Percentiles rank a stretch among this genome's conserved stretches.
phyloP scores from a whole-genome alignment of 2,113 vertebrate species.

The Urocitellus parryii region DNA sequence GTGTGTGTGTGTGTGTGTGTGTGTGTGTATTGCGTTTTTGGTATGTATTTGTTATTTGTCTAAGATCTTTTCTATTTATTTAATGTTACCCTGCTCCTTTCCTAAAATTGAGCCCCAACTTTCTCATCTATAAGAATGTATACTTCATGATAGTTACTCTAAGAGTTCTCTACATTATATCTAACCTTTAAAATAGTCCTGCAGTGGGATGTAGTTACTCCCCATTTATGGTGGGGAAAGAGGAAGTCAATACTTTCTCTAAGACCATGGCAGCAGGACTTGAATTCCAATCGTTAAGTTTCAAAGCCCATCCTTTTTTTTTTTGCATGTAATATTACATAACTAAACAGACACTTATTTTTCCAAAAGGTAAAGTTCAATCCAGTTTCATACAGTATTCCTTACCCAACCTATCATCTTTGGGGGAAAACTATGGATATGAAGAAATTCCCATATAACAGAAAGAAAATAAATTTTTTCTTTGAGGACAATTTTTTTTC shows the following conservation, averaged over 20 bases:
- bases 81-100: background rate
- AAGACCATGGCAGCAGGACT: background rate
- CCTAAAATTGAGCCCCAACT: background rate
- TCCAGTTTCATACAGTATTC: background rate
- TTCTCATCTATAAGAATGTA: background rate
- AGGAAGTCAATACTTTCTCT: background rate
- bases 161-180: background rate
- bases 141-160: background rate
- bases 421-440: background rate
- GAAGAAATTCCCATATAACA: background rate
- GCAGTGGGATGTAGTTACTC: background rate
- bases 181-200: background rate
- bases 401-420: background rate
- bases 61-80: conserved; percentile 7
- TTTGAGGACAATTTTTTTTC: background rate
- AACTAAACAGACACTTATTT: background rate
- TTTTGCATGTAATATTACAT: background rate
- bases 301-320: background rate
- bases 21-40: background rate
- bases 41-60: background rate
- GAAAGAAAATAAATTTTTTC: background rate
- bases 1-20: background rate
- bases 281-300: background rate
- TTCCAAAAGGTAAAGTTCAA: background rate
- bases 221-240: background rate